Evolutionary conservation across 2,888 invertebrate genomes (phyloP).

Genomic region (Conops quadrifasciatus): DNA sequence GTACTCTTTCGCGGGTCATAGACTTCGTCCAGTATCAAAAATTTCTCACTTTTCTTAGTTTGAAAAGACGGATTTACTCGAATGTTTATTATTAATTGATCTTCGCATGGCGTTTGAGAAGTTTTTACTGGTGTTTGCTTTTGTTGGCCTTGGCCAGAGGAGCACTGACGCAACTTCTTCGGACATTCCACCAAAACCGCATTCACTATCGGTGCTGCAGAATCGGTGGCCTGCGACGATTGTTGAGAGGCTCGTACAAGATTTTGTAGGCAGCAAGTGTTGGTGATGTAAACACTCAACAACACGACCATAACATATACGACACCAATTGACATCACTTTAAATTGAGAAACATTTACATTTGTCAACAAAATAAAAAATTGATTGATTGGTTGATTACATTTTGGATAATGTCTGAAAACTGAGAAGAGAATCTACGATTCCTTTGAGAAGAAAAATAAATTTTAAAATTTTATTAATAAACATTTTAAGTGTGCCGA

Average conservation of each 20-base stretch:
- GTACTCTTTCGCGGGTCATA: constrained; percentile 47
- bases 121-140: neutral
- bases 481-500: too few relatives aligned
- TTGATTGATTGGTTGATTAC: constrained; percentile 8
- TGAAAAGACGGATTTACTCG: constrained; percentile 48
- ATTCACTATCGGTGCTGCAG: constrained; percentile 43
- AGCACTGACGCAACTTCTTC: constrained; percentile 22
- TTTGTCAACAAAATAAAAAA: constrained; percentile 25
- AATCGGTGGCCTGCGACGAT: neutral
- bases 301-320: constrained; percentile 25
- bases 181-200: constrained; percentile 50
- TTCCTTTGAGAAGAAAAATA: neutral
- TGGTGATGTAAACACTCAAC: constrained; percentile 23
- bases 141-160: neutral
- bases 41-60: constrained; percentile 46
- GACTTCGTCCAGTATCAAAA: constrained; percentile 52
- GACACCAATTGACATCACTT: constrained; percentile 36
- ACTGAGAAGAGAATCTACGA: constrained; percentile 15
- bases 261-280: constrained; percentile 17
- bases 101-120: constrained; percentile 41
- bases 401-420: constrained; percentile 22
- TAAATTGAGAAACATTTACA: constrained; percentile 32
- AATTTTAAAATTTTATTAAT: neutral
- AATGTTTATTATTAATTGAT: constrained; percentile 50
- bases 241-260: constrained; percentile 23